These are phyloP conservation scores for Drosophila emarginata DNA, from an alignment of 2,888 invertebrate species.

Conservation along the genomic window DNA sequence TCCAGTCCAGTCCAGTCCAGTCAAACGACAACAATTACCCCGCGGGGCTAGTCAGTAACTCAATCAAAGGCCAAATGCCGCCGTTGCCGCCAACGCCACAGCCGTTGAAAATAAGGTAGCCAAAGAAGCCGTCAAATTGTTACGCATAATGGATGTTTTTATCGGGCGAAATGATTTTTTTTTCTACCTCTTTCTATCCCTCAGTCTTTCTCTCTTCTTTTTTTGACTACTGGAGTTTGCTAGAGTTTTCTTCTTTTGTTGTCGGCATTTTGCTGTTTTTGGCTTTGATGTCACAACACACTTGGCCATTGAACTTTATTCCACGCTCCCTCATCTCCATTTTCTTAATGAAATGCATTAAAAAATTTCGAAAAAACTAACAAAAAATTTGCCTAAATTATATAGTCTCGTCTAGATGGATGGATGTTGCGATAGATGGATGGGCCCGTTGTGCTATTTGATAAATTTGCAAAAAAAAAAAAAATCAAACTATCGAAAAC, in stretches of 20 bases:
- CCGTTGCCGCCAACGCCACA: conserved; percentile 56
- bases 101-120: conserved; percentile 62
- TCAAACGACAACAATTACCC: conserved; percentile 73
- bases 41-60: conserved; percentile 58
- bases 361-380: conserved; percentile 5
- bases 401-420: not conserved
- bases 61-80: conserved; percentile 70
- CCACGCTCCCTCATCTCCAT: conserved; percentile 6
- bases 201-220: not conserved
- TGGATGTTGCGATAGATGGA: not conserved
- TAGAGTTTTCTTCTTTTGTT: conserved; percentile 30
- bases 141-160: conserved; percentile 80
- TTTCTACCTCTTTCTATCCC: not conserved
- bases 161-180: conserved; percentile 76
- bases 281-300: conserved; percentile 68
- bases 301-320: conserved; percentile 67
- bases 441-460: not conserved
- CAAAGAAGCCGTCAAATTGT: conserved; percentile 79
- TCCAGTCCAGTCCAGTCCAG: conserved; percentile 13
- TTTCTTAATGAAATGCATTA: conserved; percentile 39
- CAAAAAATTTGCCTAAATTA: not conserved
- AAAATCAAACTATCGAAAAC: not conserved
- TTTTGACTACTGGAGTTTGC: conserved; percentile 75
- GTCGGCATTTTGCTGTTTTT: conserved; percentile 48
- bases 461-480: not conserved